Conservation (phyloP, 2,888 invertebrate species). For the Meghimatium bilineatum region DNA sequence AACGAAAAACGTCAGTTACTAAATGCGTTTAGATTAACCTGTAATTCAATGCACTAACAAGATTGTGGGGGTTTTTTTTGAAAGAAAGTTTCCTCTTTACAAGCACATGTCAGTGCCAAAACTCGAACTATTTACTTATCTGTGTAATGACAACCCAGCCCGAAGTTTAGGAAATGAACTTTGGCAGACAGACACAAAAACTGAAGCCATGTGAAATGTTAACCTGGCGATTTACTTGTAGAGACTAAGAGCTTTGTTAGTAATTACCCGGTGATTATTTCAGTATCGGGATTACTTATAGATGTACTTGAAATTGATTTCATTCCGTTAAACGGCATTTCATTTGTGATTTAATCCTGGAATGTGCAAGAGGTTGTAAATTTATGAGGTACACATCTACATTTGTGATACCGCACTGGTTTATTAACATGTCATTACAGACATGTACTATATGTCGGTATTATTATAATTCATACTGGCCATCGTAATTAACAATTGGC, state of each 20-base stretch:
- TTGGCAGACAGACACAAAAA: not conserved
- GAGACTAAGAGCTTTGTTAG: not conserved
- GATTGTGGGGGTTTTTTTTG: too few species aligned
- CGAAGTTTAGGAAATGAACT: not conserved
- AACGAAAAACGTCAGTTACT: too few species aligned
- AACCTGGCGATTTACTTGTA: not conserved
- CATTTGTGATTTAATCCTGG: not conserved
- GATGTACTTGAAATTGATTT: not conserved
- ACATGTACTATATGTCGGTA: too few species aligned
- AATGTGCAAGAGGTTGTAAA: not conserved
- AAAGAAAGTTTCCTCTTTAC: too few species aligned
- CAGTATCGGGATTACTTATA: not conserved
- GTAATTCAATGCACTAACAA: too few species aligned
- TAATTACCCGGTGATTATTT: not conserved
- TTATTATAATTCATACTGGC: too few species aligned
- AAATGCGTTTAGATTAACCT: too few species aligned
- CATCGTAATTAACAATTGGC: too few species aligned
- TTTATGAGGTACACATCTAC: not conserved
- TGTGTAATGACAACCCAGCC: not conserved
- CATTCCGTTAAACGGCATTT: not conserved
- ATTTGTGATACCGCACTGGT: too few species aligned
- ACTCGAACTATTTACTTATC: not conserved
- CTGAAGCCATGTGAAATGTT: not conserved
- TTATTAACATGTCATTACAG: too few species aligned
- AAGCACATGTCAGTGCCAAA: not conserved